Conservation (phyloP, 2,888 invertebrate genomes). For the Macrosoma leucophasiata region DNA sequence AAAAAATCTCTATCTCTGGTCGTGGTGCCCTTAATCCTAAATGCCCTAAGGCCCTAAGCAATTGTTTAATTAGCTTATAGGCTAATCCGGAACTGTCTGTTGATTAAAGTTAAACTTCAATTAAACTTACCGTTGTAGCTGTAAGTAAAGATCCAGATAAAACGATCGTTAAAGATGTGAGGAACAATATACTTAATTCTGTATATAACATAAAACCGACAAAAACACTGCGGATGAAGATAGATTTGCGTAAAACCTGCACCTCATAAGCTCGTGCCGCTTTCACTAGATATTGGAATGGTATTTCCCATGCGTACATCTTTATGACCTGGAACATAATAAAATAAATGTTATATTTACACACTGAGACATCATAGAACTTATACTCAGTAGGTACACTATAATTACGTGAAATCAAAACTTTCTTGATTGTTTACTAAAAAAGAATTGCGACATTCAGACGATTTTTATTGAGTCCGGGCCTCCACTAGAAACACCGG, state of each 20-base stretch:
- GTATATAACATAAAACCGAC: constrained; percentile 84
- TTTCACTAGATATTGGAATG: constrained; percentile 83
- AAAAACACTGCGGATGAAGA: constrained; percentile 79
- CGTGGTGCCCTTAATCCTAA: no score
- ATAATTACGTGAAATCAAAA: no score
- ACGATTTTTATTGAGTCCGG: no score
- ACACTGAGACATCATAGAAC: not conserved
- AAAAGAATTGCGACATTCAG: no score
- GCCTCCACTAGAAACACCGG: no score
- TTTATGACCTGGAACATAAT: constrained; percentile 82
- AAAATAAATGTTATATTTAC: no score
- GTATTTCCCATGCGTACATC: constrained; percentile 96
- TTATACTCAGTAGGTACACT: not conserved
- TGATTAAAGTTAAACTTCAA: no score
- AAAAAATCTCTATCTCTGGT: no score
- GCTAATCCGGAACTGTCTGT: no score
- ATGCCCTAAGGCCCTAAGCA: no score
- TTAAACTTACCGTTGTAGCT: constrained; percentile 48
- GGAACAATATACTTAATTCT: constrained; percentile 81
- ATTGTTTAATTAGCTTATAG: no score
- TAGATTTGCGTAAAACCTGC: constrained; percentile 70
- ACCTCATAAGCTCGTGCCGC: constrained; percentile 75
- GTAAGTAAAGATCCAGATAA: constrained; percentile 50
- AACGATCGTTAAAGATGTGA: constrained; percentile 67
- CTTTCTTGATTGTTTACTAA: no score